Evolutionary conservation across 2,888 invertebrate species (phyloP), one percentile per base, ranked within the genome.

Genomic region (Prosapia bicincta): DNA sequence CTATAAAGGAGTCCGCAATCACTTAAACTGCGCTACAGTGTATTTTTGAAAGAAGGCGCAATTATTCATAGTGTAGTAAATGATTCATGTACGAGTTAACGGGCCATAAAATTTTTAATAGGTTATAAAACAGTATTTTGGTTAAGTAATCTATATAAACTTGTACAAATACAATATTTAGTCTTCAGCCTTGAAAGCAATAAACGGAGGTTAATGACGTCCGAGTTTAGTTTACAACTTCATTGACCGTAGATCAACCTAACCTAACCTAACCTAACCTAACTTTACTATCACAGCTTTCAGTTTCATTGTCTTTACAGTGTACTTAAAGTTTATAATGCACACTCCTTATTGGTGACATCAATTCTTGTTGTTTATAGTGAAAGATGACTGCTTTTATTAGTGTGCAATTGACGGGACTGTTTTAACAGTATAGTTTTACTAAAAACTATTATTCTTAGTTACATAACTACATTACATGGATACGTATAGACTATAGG

Each of bases 191-290:
- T 54, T 54, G 54, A 20, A 3, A 54, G 54, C 20, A 54, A 54
- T 54, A 54, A 54, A 54, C 20, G 54, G 7, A 54, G 54, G 54
- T 54, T 54, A 54, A 54, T 54, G 54, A 20, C 15, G 67, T 26
- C 26, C 67, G 26, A 67, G n/a, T n/a, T 9, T 3, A 2, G 2
- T 67, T 54, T 54, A 54, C 54, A 67, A 25, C 67, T 26, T 25
- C 26, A 67, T 26, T 26, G 26, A 67, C 26, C 5, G 15, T 3
- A 65, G 5, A n/a, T 23, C 23, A 65, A 65, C 65, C 65, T 65
- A 67, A 25, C 67, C 67, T 67, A 67, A 67, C 67, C 67, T 67
- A 67, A 67, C 67, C 67, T 67, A 67, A 67, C 67, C 67, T 67
- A 67, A 25, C 25, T 26, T 67, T 26, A 67, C 67, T 26, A 25